These are phyloP conservation scores for Acrocephalus kingi DNA, from an alignment of 2,113 vertebrate species.

Conservation along the genomic window DNA sequence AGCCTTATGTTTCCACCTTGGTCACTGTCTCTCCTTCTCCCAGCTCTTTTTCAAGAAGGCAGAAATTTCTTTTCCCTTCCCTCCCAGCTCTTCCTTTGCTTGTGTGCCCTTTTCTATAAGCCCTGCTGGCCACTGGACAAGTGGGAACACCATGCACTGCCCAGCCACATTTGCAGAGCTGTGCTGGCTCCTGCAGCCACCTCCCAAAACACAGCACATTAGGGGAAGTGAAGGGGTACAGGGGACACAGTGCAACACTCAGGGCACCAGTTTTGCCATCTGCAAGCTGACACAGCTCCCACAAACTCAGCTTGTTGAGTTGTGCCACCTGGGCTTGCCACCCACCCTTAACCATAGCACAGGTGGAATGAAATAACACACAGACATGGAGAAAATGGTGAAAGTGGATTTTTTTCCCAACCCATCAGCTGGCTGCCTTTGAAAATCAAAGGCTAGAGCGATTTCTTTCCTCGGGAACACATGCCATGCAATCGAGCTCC, in stretches of 20 bases:
- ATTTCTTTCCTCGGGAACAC: not conserved
- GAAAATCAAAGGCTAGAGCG: conserved; percentile 13
- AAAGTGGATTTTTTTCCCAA: not conserved
- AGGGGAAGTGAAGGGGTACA: not conserved
- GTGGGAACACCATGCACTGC: not conserved
- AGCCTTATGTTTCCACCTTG: conserved; percentile 9
- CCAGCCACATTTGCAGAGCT: accelerated
- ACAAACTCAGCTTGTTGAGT: not conserved
- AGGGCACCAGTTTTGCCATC: not conserved
- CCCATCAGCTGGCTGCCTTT: not conserved
- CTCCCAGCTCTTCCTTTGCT: not conserved
- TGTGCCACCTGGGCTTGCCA: not conserved
- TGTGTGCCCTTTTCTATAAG: not conserved
- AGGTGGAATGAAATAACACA: not conserved
- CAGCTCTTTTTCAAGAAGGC: not conserved
- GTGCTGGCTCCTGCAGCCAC: not conserved
- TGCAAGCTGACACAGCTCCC: not conserved
- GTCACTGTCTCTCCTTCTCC: not conserved
- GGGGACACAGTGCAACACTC: not conserved
- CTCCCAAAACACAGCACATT: accelerated
- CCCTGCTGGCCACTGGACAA: not conserved
- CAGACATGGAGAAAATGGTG: not conserved
- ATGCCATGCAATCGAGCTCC: not conserved
- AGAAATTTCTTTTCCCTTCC: not conserved
- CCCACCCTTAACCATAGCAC: not conserved